Evolutionary conservation across 2,113 vertebrate genomes (phyloP).

Genomic region (Neoarius graeffei): DNA sequence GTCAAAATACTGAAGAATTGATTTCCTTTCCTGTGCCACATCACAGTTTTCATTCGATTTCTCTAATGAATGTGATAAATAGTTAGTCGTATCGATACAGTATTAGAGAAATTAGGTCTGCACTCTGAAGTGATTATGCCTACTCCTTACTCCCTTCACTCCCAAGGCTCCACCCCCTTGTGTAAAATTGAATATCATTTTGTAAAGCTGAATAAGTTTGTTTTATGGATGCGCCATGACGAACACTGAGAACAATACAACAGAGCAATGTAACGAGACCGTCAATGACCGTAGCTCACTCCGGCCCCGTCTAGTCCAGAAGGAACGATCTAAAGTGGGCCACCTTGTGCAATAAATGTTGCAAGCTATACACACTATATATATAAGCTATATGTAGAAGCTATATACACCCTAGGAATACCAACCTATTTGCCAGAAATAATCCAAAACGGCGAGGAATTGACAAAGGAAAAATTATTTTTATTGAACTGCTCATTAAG

Average conservation of each 20-base stretch:
- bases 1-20: background rate
- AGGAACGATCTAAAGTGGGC: too few species aligned
- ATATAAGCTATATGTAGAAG: too few species aligned
- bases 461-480: too few species aligned
- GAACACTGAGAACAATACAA: background rate
- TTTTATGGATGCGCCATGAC: background rate
- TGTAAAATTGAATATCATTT: background rate
- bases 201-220: background rate
- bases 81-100: background rate
- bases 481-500: too few species aligned
- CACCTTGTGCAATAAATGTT: too few species aligned
- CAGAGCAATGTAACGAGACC: too few species aligned
- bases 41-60: background rate
- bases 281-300: too few species aligned
- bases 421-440: too few species aligned
- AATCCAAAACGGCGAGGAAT: too few species aligned
- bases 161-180: background rate
- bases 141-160: background rate
- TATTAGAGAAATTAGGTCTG: background rate
- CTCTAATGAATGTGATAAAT: background rate
- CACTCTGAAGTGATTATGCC: background rate
- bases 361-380: too few species aligned
- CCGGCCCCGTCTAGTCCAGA: too few species aligned
- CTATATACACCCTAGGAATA: too few species aligned
- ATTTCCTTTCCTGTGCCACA: background rate